Evolutionary conservation across 2,113 vertebrate species (phyloP), one percentile per base, ranked within the genome.

Genomic region (Ariopsis seemanni): DNA sequence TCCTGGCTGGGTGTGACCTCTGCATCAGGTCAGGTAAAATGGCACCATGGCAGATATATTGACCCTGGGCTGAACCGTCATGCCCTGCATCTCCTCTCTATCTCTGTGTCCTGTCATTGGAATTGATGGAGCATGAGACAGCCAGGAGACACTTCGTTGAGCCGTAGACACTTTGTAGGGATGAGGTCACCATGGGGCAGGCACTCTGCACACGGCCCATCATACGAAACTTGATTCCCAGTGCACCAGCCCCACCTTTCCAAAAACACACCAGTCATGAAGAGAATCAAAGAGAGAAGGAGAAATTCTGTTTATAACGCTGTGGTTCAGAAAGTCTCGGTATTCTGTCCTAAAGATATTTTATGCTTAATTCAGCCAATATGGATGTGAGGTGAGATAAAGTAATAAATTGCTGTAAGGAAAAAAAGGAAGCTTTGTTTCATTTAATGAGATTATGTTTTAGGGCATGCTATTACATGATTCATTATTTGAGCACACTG

Each of bases 61-160:
- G 80, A 85, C 83, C 84, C 82, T 30, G 15, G 63, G 48, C 55
- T 62, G 57, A 78, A 83, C 84, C n/a, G 57, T 67, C 15, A 34
- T 82, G 48, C 9, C 62, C 11, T 42, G 10, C 11, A 5, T 12
- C 8, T 42, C 65, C 17, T 90, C 90, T 90, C 88, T 72, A 48
- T 88, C 91, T 88, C 18, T 88, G 81, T 90, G 71, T 89, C 78
- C 87, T 89, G 92, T 92, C 91, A 91, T 58, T 78, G 65, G 67
- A 89, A 84, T 7, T 89, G 90, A 93, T 53, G 81, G 67, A 52
- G 91, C 91, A 72, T 55, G 85, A 88, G 90, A 89, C 90, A 82
- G 82, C 78, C 79, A 60, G 53, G 62, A 89, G 86, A 74, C 55
- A 86, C 88, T 87, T 52, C 50, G 52, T 52, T 85, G 85, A 89